Base-by-base conservation (phyloP, 30 jellyfish, hydroid and myxozoan genomes). In the Hydractinia echinata region DNA sequence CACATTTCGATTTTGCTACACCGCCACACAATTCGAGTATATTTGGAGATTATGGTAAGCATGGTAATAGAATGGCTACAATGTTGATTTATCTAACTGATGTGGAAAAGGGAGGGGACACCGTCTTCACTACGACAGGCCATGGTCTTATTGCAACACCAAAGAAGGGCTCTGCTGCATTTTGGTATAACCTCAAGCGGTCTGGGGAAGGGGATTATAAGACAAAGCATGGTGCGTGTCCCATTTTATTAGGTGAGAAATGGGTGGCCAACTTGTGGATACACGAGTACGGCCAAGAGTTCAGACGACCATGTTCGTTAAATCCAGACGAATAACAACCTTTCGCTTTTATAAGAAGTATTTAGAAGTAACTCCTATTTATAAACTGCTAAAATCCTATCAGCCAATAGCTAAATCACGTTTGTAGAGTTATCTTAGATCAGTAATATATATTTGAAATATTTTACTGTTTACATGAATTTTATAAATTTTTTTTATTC, bases 251-350 rank as follows among this genome's bases (percentile, higher is more conserved):
- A 48, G 84, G 84, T 11, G 76, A 51, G 4, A 76, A 76, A 50
- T 76, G 84, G 84, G 82, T 78, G 7, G 82, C 86, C 14, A 78
- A 78, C 39, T 16, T 78, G n/a, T 78, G 86, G 86, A 78, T 78
- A 7, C 86, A 78, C 82, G 86, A 78, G 61, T 61, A 53, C 61
- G 86, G 82, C 0, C 86, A 54, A 78, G 86, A 78, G 51, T 30
- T 60, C 5, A 78, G 55, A 51, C 76, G 30, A 9, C 81, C 81
- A 7, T 78, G 86, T 78, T 78, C 86, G 8, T 61, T 78, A 48
- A 20, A 54, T 30, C 86, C 86, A 20, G 82, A 78, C 20, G 83
- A 53, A 78, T 73, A 73, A 73, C 2, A 58, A 58, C 44, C 44
- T 30, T 30, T 30, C 44, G 44, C 44, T 30, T 30, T 30, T 30